These are phyloP conservation scores for Gnathonemus echidnorhynchus DNA, from an alignment of 2,113 vertebrate genomes.

Conservation along the genomic window DNA sequence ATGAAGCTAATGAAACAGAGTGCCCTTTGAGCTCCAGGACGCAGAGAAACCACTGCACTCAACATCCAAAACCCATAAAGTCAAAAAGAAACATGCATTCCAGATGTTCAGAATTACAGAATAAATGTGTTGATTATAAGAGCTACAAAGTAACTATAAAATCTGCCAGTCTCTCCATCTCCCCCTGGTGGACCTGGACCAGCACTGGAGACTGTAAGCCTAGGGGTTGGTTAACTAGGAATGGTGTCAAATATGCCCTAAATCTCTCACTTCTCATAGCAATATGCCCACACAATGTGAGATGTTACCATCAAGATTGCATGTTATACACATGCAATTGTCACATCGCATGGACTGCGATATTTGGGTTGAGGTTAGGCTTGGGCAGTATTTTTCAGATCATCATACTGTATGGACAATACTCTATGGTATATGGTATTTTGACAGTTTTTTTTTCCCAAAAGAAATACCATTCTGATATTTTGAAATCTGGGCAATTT, in stretches of 20 bases:
- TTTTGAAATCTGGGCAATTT: neutral
- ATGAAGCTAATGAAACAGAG: neutral
- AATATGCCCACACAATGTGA: neutral
- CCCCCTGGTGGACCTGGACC: neutral
- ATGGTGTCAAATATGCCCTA: neutral
- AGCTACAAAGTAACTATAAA: constrained; percentile 46
- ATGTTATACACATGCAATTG: neutral
- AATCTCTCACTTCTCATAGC: neutral
- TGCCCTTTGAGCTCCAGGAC: constrained; percentile 14
- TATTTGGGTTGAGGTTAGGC: neutral
- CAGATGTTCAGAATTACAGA: constrained; percentile 60
- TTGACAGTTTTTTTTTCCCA: neutral
- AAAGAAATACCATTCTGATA: neutral
- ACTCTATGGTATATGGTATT: neutral
- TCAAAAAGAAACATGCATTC: constrained; percentile 38
- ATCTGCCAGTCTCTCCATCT: constrained; percentile 29
- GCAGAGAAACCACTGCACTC: constrained; percentile 28
- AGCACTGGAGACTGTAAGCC: neutral
- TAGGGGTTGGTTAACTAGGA: neutral
- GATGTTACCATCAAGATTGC: neutral
- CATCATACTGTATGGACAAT: neutral
- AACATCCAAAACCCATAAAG: constrained; percentile 37
- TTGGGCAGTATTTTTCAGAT: neutral
- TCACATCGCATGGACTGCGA: neutral
- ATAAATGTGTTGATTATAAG: constrained; percentile 62